A percentile compares a stretch with the other conserved stretches of the same genome.
Evolutionary conservation across 2,888 invertebrate species (phyloP).

Genomic region (Trachelus troglodyta): DNA sequence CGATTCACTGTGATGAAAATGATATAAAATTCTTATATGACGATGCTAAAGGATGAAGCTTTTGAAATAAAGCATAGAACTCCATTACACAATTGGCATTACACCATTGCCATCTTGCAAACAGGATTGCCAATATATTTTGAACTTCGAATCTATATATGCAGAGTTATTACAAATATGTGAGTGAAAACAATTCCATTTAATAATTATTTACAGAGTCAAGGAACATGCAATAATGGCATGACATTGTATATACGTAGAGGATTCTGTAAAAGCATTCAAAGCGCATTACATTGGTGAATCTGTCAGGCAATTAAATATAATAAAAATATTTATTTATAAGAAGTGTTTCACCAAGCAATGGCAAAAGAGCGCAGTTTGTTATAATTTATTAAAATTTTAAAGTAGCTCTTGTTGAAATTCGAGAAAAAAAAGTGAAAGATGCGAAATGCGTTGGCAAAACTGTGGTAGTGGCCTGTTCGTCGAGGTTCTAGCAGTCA

Average conservation of each 20-base stretch:
- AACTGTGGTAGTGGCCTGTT: constrained; percentile 1
- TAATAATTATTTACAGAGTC: not conserved
- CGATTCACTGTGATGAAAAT: not conserved
- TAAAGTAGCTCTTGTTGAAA: not conserved
- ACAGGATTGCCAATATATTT: not conserved
- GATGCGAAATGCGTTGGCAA: not conserved
- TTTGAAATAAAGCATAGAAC: not conserved
- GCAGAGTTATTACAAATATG: not conserved
- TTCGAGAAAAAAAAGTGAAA: not conserved
- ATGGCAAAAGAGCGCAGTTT: not conserved
- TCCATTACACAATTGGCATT: not conserved
- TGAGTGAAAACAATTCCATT: not conserved
- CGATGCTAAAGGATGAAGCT: not conserved
- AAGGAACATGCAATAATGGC: not conserved
- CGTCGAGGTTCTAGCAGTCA: constrained; percentile 23
- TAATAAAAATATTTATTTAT: not conserved
- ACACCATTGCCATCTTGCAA: not conserved
- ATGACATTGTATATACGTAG: not conserved
- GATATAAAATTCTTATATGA: not conserved
- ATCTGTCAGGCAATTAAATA: not conserved
- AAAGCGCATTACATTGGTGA: not conserved
- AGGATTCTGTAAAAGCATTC: not conserved
- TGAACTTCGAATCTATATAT: not conserved
- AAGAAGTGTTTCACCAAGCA: not conserved
- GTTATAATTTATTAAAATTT: not conserved